Percentiles rank a stretch among this genome's conserved stretches.
Conservation (phyloP, 1,140 invertebrate species). For the Pseudobourletiella spinata region DNA sequence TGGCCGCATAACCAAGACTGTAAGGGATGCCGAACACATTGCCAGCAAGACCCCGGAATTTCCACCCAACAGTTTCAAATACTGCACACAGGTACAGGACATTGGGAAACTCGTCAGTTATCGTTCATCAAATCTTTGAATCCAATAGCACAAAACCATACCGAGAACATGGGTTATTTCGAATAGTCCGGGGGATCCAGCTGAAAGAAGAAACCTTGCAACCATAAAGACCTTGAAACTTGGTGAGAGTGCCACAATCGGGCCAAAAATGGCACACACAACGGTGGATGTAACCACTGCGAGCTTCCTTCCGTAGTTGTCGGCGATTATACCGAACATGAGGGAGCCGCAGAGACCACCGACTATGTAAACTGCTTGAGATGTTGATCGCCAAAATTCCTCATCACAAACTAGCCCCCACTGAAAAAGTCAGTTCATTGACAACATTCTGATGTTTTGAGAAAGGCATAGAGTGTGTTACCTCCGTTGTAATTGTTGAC, state of each 20-base stretch:
- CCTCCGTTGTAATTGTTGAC: neutral
- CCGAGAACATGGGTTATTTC: conserved; percentile 36
- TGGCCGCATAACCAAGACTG: conserved; percentile 56
- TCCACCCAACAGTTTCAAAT: conserved; percentile 62
- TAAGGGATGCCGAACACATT: conserved; percentile 62
- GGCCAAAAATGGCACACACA: conserved; percentile 56
- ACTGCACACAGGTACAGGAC: too few relatives aligned
- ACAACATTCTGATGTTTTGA: neutral
- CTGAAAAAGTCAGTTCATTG: neutral
- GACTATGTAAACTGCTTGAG: neutral
- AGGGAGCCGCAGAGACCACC: conserved; percentile 47
- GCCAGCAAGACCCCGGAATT: conserved; percentile 58
- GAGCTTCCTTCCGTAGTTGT: conserved; percentile 66
- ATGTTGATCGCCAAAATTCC: neutral
- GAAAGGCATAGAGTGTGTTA: neutral
- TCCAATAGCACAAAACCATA: too few relatives aligned
- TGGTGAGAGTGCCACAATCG: conserved; percentile 54
- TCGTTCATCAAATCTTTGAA: too few relatives aligned
- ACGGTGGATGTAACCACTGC: conserved; percentile 59
- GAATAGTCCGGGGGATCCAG: conserved; percentile 33
- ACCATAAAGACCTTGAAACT: conserved; percentile 59
- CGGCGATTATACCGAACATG: conserved; percentile 59
- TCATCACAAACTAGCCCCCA: neutral
- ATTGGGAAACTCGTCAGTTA: too few relatives aligned
- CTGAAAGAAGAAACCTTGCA: conserved; percentile 55